phyloP scores from a whole-genome alignment of 2,113 vertebrate genomes.

The Pelobates fuscus region DNA sequence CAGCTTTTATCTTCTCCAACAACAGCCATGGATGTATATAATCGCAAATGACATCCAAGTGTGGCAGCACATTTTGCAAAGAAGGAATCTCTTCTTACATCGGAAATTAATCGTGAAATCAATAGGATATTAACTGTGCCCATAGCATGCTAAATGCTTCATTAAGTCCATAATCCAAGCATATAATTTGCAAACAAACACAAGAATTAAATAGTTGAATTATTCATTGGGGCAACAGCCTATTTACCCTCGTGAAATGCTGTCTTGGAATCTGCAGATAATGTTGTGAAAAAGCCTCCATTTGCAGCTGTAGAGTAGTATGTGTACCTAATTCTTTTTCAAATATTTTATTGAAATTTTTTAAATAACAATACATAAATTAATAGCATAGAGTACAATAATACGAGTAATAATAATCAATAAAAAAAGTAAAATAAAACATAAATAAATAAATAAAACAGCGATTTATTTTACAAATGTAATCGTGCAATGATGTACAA shows the following conservation, averaged over 20 bases:
- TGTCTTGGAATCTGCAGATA: no score
- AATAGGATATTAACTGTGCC: not conserved
- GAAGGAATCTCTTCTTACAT: conserved; percentile 43
- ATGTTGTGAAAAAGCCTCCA: no score
- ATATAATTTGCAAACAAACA: not conserved
- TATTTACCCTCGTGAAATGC: not conserved
- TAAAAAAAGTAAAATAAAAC: no score
- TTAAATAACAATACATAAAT: no score
- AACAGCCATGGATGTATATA: conserved; percentile 58
- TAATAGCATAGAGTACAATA: no score
- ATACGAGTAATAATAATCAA: no score
- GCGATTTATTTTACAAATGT: no score
- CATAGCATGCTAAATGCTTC: conserved; percentile 22
- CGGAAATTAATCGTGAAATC: conserved; percentile 46
- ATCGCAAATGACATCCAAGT: conserved; percentile 58
- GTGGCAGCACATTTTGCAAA: not conserved
- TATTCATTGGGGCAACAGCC: not conserved
- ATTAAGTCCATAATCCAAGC: not conserved
- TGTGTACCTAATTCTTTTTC: no score
- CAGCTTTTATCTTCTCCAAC: conserved; percentile 66
- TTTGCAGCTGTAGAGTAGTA: no score
- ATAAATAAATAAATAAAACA: no score
- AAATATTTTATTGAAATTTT: no score
- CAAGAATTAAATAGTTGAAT: not conserved
- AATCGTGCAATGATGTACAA: no score